Evolutionary conservation across 2,888 invertebrate genomes (phyloP), one percentile per base, ranked within the genome.

Genomic region (Patella caerulea): DNA sequence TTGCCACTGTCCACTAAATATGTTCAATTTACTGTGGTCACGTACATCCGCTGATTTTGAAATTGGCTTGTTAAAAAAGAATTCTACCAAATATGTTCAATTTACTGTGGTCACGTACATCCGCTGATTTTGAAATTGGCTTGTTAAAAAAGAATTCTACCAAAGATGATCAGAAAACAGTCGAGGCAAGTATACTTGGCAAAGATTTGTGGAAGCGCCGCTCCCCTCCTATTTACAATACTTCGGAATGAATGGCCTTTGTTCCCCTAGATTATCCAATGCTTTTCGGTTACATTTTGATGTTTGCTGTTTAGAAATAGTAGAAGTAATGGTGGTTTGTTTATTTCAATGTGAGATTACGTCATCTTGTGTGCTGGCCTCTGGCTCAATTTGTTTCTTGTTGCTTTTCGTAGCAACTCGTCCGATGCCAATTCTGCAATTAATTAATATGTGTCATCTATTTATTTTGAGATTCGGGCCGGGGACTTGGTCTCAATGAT

Each of bases 1-100:
- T 29, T 24, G 34, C 70, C 71, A 75, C 15, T 17, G 55, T 17
- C 71, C 54, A 5, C 54, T 71, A 45, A 75, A 5, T 7, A 75
- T 15, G 56, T 15, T 15, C 12, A 15, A 56, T 56, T 2, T 17
- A 56, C 56, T 17, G 12, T 17, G n/a, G n/a, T n/a, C n/a, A n/a
- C n/a, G n/a, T n/a, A n/a, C n/a, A n/a, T n/a, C n/a, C n/a, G n/a
- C n/a, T n/a, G n/a, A n/a, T n/a, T n/a, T n/a, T n/a, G n/a, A n/a
- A n/a, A n/a, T n/a, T n/a, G n/a, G n/a, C n/a, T n/a, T n/a, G n/a
- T n/a, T n/a, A n/a, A n/a, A n/a, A n/a, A n/a, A n/a, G n/a, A n/a
- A 17, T 1, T 14, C 55, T 1, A 12, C 55, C 1, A 17, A 17
- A 12, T 14, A 55, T 55, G 55, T 55, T 55, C 55, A 17, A 55